Base-by-base conservation (phyloP, 1,140 invertebrate species). In the Drosophila asahinai region DNA sequence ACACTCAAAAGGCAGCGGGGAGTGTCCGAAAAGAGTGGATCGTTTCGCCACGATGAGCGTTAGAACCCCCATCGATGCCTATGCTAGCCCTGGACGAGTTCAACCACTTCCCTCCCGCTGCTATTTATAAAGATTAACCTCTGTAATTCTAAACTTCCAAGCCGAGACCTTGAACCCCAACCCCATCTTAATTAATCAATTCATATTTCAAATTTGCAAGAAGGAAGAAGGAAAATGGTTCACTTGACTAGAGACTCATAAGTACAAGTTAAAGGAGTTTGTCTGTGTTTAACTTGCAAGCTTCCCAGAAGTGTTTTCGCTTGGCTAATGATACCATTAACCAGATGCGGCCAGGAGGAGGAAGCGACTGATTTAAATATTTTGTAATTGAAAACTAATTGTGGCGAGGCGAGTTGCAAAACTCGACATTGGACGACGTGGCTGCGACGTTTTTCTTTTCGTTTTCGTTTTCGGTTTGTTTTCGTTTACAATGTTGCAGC, bases 311-410 rank as follows among this genome's bases (percentile, higher is more conserved):
- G 61, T 75, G 68, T 57, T 49, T 61, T 14, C 4, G 42, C 42
- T 48, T 61, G 60, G 49, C 15, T 47, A 38, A 55, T 38, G 9
- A 27, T 19, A 27, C 48, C 22, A 70, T 45, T 43, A 66, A 9
- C 48, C 66, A 67, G 40, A 54, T 4, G 12, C 12, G 12, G 11
- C 22, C 36, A 51, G 54, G 65, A 64, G 40, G 40, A 64, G 70
- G 64, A 77, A 54, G 52, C 43, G 33, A 42, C 40, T 25, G 45
- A 81, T 89, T 81, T 72, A 83, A 89, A 89, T 89, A 75, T 60
- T 78, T 60, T 89, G 76, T 73, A 84, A 84, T 84, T 84, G 74
- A 77, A 70, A 81, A 72, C 84, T 89, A 84, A 89, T 89, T 89
- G 84, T 66, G 30, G 52, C 49, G 40, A 74, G 76, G 49, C 57